Conservation (phyloP, 2,888 invertebrate species). For the Sesia apiformis region DNA sequence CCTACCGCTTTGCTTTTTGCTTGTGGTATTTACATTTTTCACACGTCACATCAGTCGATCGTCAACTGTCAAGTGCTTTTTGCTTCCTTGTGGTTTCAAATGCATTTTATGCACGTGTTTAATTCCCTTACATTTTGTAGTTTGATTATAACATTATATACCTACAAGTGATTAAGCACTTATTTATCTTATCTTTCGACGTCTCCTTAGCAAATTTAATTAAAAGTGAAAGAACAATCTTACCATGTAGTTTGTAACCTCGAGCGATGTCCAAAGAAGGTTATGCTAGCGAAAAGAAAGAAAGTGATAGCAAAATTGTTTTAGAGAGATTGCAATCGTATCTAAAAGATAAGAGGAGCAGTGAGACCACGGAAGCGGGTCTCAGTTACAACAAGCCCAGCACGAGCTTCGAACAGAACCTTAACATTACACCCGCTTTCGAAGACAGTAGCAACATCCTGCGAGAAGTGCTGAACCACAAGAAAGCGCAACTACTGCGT, state of each 20-base stretch:
- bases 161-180: too few relatives aligned
- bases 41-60: too few relatives aligned
- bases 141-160: too few relatives aligned
- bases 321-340: conserved; percentile 63
- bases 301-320: conserved; percentile 65
- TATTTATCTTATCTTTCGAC: too few relatives aligned
- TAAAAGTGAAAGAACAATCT: neutral
- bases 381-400: conserved; percentile 49
- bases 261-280: conserved; percentile 67
- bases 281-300: conserved; percentile 65
- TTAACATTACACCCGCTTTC: conserved; percentile 26
- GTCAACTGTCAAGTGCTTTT: too few relatives aligned
- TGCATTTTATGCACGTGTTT: too few relatives aligned
- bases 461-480: conserved; percentile 61
- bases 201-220: too few relatives aligned
- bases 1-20: too few relatives aligned
- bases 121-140: too few relatives aligned
- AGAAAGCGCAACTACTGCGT: conserved; percentile 59
- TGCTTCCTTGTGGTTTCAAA: too few relatives aligned
- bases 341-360: conserved; percentile 59
- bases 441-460: conserved; percentile 59
- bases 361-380: conserved; percentile 37
- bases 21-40: too few relatives aligned
- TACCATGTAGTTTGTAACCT: conserved; percentile 21
- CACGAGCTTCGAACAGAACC: conserved; percentile 47